These are phyloP conservation scores for Physeter macrocephalus DNA, from an alignment of 2,113 vertebrate species.

Conservation along the genomic window DNA sequence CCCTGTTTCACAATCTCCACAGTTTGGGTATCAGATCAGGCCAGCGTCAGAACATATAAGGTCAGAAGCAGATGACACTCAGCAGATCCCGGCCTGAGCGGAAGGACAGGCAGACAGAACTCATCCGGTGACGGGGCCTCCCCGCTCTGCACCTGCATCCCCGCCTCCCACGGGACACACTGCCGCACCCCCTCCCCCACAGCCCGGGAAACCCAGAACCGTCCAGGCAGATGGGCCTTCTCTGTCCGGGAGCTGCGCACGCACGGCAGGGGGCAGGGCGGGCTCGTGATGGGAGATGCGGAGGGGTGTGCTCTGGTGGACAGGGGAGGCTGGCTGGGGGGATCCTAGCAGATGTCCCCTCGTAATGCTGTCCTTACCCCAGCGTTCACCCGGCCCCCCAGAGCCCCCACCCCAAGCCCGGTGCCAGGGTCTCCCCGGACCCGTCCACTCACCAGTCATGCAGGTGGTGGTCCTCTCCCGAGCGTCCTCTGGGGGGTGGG, in stretches of 20 bases:
- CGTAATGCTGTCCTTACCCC: background rate
- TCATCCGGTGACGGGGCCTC: background rate
- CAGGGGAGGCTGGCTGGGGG: rapidly evolving
- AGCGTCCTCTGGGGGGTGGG: rapidly evolving
- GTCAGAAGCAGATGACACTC: rapidly evolving
- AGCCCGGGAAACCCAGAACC: background rate
- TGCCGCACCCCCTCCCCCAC: too few relatives aligned
- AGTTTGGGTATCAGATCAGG: background rate
- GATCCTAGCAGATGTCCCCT: background rate
- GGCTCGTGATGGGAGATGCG: rapidly evolving
- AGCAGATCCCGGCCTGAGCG: rapidly evolving
- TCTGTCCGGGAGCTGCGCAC: rapidly evolving
- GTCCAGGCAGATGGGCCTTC: background rate
- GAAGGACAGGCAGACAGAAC: background rate
- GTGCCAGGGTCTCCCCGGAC: background rate
- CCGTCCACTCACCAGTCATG: rapidly evolving
- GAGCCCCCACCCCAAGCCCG: background rate
- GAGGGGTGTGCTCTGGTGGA: background rate
- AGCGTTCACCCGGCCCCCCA: background rate
- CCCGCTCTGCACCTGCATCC: rapidly evolving
- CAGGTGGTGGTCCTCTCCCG: rapidly evolving
- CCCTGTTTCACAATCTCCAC: background rate
- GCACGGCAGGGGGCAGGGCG: rapidly evolving
- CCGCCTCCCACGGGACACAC: rapidly evolving
- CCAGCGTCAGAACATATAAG: background rate